phyloP scores from a whole-genome alignment of 2,888 invertebrate species.

The Tenthredo notha region DNA sequence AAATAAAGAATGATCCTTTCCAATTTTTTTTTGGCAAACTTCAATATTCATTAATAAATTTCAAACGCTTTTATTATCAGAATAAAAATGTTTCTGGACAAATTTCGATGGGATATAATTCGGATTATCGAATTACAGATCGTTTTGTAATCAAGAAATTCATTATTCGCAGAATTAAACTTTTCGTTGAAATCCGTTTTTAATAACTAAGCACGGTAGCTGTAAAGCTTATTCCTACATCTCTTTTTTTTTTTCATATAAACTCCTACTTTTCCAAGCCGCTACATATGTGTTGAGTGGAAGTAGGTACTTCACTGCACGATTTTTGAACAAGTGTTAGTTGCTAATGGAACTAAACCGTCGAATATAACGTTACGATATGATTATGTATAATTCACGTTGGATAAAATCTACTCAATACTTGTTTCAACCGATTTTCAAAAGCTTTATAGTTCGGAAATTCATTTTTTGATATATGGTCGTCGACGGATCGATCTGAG shows the following conservation, averaged over 20 bases:
- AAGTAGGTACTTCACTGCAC: not conserved
- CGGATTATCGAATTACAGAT: too few relatives aligned
- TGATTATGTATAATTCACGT: not conserved
- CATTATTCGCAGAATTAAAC: not conserved
- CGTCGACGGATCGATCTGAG: too few relatives aligned
- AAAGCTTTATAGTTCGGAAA: not conserved
- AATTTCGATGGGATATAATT: too few relatives aligned
- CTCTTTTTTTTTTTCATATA: not conserved
- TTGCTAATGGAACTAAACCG: not conserved
- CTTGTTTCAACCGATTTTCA: not conserved
- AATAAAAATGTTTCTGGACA: too few relatives aligned
- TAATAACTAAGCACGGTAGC: not conserved
- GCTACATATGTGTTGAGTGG: not conserved
- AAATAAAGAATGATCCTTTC: not conserved
- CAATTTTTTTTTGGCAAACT: not conserved
- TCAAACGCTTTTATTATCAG: not conserved
- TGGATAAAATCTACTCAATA: not conserved
- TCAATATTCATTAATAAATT: not conserved
- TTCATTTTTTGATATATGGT: too few relatives aligned
- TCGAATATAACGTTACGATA: not conserved
- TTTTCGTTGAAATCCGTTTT: not conserved
- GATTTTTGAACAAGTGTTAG: not conserved
- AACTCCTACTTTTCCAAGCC: not conserved
- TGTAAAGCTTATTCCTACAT: not conserved
- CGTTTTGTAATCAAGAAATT: too few relatives aligned